Conservation (phyloP, 2,888 invertebrate genomes). For the Antitype chi region DNA sequence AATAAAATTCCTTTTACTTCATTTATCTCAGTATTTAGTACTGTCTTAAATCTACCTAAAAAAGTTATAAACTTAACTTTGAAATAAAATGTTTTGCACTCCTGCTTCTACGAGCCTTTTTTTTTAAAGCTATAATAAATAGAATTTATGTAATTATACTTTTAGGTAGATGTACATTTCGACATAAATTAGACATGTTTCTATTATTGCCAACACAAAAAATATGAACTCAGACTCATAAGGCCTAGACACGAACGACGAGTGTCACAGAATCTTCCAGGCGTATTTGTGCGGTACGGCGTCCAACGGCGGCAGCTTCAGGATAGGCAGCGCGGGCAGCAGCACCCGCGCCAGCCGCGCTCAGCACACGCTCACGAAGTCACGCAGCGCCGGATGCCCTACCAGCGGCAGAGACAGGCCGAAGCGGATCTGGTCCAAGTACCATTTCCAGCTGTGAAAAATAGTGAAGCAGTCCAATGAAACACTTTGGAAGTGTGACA, state of each 20-base stretch:
- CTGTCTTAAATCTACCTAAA: too few species aligned
- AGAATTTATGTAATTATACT: too few species aligned
- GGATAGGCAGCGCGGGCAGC: constrained; percentile 96
- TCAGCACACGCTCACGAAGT: constrained; percentile 99
- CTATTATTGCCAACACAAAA: neutral
- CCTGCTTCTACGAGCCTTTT: too few species aligned
- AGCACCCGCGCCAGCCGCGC: constrained; percentile 98
- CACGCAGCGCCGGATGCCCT: constrained; percentile 98
- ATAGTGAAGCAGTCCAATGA: neutral
- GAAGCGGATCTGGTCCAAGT: constrained; percentile 96
- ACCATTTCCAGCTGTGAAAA: constrained; percentile 95
- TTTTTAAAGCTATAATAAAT: too few species aligned
- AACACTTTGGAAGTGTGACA: too few species aligned
- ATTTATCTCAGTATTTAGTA: too few species aligned
- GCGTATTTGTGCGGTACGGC: constrained; percentile 96
- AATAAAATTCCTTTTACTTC: too few species aligned
- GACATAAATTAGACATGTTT: too few species aligned
- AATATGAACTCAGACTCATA: constrained; percentile 95
- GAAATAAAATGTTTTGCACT: too few species aligned
- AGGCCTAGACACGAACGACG: constrained; percentile 97
- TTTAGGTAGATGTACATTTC: too few species aligned
- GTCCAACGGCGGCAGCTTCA: constrained; percentile 96
- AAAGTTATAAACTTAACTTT: too few species aligned
- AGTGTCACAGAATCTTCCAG: constrained; percentile 96
- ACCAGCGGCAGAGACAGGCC: constrained; percentile 97